These are phyloP conservation scores for Campylomormyrus tamandua DNA, from an alignment of 2,113 vertebrate genomes.

Conservation along the genomic window DNA sequence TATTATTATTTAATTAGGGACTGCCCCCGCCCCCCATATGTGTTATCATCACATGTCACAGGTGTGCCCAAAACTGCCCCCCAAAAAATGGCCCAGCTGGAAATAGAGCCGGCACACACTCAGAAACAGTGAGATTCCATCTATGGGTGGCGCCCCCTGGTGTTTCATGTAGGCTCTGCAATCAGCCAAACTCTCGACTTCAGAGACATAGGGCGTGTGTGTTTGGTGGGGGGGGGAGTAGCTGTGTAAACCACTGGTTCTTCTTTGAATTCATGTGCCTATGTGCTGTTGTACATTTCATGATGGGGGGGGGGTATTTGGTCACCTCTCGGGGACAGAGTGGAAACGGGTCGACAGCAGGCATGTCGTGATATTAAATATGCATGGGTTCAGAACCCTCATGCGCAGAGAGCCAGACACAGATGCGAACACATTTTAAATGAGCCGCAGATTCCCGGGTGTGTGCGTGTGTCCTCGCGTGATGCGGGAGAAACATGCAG, in stretches of 20 bases:
- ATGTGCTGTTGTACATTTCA: background rate
- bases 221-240: background rate
- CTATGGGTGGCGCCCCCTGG: background rate
- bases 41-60: slow-evolving; percentile 37
- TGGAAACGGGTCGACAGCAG: slow-evolving; percentile 42
- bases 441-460: slow-evolving; percentile 21
- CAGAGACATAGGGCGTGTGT: background rate
- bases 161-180: background rate
- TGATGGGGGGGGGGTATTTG: background rate
- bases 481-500: background rate
- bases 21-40: slow-evolving; percentile 47
- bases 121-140: slow-evolving; percentile 32
- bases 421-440: slow-evolving; percentile 55
- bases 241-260: background rate
- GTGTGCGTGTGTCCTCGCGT: background rate
- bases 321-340: slow-evolving; percentile 10
- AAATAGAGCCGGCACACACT: background rate
- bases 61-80: background rate
- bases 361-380: slow-evolving; percentile 50
- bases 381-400: background rate
- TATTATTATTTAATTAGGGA: slow-evolving; percentile 70
- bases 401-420: slow-evolving; percentile 38
- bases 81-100: background rate
- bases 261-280: background rate
- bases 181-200: background rate